These are phyloP conservation scores for Mastigias papua DNA, from an alignment of 30 jellyfish, hydroid and myxozoan genomes.

Conservation along the genomic window DNA sequence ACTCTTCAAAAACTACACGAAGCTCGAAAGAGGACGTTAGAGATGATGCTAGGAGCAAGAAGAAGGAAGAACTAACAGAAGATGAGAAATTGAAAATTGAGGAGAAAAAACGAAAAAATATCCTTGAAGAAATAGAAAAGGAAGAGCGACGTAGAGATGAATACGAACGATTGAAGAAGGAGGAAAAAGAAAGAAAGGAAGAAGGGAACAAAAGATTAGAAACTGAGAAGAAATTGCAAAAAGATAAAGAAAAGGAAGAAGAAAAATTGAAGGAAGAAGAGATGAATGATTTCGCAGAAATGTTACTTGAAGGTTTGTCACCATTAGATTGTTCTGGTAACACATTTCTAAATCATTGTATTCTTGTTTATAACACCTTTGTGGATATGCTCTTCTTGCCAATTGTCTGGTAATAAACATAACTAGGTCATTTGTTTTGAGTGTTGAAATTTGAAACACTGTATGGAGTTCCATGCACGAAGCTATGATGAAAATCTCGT, in stretches of 20 bases:
- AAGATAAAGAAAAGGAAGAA: conserved; percentile 43
- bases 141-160: conserved; percentile 63
- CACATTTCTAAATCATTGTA: neutral
- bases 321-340: neutral
- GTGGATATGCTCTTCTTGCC: too few relatives aligned
- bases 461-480: too few relatives aligned
- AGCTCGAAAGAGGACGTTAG: conserved; percentile 37
- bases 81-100: conserved; percentile 53
- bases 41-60: neutral
- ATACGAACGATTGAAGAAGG: conserved; percentile 44
- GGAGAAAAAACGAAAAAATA: conserved; percentile 55
- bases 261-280: conserved; percentile 71
- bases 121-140: conserved; percentile 58
- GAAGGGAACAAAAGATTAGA: conserved; percentile 45
- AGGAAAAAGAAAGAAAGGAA: conserved; percentile 51
- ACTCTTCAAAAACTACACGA: conserved; percentile 39
- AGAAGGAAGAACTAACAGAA: conserved; percentile 6
- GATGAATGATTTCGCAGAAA: conserved; percentile 92
- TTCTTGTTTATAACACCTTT: too few relatives aligned
- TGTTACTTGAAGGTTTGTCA: conserved; percentile 90
- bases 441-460: too few relatives aligned
- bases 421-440: too few relatives aligned
- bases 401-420: too few relatives aligned
- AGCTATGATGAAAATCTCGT: too few relatives aligned
- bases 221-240: conserved; percentile 4